A percentile compares a stretch with the other conserved stretches of the same genome.
These are phyloP conservation scores for Takifugu flavidus DNA, from an alignment of 2,113 vertebrate genomes.

Conservation along the genomic window DNA sequence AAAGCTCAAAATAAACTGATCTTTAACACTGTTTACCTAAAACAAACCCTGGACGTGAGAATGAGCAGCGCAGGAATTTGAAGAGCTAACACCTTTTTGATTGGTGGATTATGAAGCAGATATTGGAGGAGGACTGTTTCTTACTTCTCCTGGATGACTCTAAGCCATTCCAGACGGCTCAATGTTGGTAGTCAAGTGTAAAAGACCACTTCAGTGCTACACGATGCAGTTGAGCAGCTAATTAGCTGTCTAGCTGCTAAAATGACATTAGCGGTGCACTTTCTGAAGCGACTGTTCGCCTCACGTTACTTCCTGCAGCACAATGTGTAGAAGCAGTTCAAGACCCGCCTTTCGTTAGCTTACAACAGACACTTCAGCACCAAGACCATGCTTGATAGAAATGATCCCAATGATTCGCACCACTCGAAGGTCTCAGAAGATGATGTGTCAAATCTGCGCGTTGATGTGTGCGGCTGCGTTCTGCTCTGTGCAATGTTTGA, in stretches of 20 bases:
- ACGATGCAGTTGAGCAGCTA: background rate
- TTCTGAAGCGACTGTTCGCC: background rate
- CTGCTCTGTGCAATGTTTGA: constrained; percentile 13
- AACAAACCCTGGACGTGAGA: too few species aligned
- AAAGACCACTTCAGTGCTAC: background rate
- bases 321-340: background rate
- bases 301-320: background rate
- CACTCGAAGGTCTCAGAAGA: too few species aligned
- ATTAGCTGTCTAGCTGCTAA: background rate
- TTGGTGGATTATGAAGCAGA: too few species aligned
- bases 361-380: too few species aligned
- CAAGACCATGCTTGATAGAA: too few species aligned
- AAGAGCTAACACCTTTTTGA: too few species aligned
- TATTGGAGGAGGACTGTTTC: too few species aligned
- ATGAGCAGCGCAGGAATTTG: too few species aligned
- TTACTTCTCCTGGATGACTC: background rate
- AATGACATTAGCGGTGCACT: background rate
- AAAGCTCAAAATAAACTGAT: too few species aligned
- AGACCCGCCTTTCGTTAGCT: background rate
- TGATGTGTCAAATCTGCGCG: too few species aligned
- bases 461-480: constrained; percentile 1
- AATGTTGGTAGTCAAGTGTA: background rate
- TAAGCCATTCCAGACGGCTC: background rate
- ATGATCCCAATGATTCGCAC: too few species aligned
- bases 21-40: too few species aligned